These are phyloP conservation scores for Pyrocoelia pectoralis DNA, from an alignment of 2,888 invertebrate genomes.

Conservation along the genomic window DNA sequence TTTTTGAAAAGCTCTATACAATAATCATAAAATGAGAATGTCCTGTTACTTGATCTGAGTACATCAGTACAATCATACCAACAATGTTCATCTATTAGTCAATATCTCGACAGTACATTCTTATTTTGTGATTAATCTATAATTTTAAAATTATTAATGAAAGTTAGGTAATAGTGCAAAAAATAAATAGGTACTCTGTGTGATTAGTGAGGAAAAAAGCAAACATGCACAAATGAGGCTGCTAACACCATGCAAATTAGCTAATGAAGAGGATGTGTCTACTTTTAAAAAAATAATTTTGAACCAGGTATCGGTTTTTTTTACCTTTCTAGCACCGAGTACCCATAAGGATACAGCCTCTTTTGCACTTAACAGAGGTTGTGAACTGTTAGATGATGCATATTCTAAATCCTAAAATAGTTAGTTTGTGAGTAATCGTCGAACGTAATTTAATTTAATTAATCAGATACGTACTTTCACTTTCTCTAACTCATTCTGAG, in stretches of 20 bases:
- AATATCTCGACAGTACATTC: too few relatives aligned
- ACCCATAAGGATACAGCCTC: constrained; percentile 94
- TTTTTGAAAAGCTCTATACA: too few relatives aligned
- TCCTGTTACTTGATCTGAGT: too few relatives aligned
- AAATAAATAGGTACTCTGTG: background rate
- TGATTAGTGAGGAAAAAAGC: background rate
- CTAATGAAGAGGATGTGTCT: constrained; percentile 10
- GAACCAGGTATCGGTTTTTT: constrained; percentile 28
- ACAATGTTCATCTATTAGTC: too few relatives aligned
- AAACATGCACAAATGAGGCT: constrained; percentile 42
- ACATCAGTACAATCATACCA: too few relatives aligned
- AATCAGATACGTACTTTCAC: constrained; percentile 71
- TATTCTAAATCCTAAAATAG: constrained; percentile 74
- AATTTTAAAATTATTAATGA: too few relatives aligned
- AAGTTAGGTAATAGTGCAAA: too few relatives aligned
- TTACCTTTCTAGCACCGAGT: constrained; percentile 92
- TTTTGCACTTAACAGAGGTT: constrained; percentile 90
- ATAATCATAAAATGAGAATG: too few relatives aligned
- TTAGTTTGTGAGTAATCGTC: constrained; percentile 23
- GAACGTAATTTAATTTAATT: constrained; percentile 5
- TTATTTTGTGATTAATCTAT: too few relatives aligned
- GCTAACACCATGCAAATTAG: constrained; percentile 35
- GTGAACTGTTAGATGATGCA: constrained; percentile 73
- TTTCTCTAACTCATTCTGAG: constrained; percentile 87
- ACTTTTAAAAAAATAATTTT: constrained; percentile 17